A percentile compares a stretch with the other conserved stretches of the same genome.
Conservation (phyloP, 2,797 vertebrate species). For the Hypotaenidia philippensis region DNA sequence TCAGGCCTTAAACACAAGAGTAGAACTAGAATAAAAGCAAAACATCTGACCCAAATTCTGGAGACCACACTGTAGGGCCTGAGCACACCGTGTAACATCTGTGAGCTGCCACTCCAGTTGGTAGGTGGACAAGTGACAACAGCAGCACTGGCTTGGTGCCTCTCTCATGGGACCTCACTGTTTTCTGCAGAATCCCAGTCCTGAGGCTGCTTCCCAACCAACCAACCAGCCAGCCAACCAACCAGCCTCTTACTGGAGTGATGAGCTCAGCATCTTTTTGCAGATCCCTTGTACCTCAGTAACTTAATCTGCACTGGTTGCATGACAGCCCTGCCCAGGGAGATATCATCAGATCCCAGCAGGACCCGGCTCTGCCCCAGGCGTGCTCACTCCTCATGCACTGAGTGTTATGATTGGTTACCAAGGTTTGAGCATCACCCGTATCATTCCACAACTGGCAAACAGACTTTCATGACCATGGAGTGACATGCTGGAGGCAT, state of each 20-base stretch:
- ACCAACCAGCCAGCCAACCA: too few relatives aligned
- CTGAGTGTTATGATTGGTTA: rapidly evolving
- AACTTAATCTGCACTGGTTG: not conserved
- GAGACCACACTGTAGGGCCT: rapidly evolving
- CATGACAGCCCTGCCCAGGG: not conserved
- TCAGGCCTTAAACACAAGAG: not conserved
- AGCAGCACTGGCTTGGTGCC: rapidly evolving
- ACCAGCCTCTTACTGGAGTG: rapidly evolving
- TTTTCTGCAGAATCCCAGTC: not conserved
- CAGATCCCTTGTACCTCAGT: not conserved
- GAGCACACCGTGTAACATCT: rapidly evolving
- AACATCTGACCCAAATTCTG: not conserved
- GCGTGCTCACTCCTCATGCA: not conserved
- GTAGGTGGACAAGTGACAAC: not conserved
- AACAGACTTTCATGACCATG: not conserved
- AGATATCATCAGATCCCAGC: rapidly evolving
- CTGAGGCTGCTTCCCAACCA: not conserved
- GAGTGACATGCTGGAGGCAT: not conserved
- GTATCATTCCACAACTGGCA: not conserved
- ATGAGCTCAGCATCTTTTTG: not conserved
- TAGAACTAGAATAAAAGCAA: not conserved
- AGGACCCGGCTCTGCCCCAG: not conserved
- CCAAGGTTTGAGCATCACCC: not conserved
- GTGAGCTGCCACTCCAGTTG: not conserved
- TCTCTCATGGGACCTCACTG: not conserved